These are phyloP conservation scores for Physella acuta DNA, from an alignment of 1,140 invertebrate genomes.

Conservation along the genomic window DNA sequence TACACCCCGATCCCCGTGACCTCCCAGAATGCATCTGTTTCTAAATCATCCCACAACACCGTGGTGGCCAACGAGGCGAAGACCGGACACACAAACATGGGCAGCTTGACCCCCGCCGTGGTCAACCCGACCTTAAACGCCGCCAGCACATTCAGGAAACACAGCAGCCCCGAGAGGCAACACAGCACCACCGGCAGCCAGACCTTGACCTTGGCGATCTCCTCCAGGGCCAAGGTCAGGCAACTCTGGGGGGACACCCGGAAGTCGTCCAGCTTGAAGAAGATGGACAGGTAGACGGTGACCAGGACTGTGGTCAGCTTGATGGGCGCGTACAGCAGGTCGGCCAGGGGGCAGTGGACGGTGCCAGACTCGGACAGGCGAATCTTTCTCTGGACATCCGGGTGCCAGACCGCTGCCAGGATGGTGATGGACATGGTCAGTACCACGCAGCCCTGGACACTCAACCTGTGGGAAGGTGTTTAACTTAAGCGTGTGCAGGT, in stretches of 20 bases:
- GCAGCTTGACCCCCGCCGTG: conserved; percentile 26
- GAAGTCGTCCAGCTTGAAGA: conserved; percentile 29
- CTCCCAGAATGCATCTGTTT: conserved; percentile 31
- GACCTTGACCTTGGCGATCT: conserved; percentile 14
- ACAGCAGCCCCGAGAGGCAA: conserved; percentile 20
- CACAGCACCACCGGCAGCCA: conserved; percentile 26
- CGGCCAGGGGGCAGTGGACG: neutral
- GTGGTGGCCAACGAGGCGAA: conserved; percentile 6
- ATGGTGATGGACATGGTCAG: conserved; percentile 23
- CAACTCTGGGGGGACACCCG: conserved; percentile 12
- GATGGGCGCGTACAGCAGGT: conserved; percentile 24
- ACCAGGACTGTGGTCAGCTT: conserved; percentile 18
- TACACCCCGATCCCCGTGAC: conserved; percentile 25
- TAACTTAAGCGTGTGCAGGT: too few relatives aligned
- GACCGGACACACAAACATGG: conserved; percentile 28
- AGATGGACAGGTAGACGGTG: conserved; percentile 25
- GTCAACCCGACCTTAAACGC: conserved; percentile 26
- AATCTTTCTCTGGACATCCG: conserved; percentile 22
- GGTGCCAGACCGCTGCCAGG: conserved; percentile 29
- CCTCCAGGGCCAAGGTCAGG: conserved; percentile 6
- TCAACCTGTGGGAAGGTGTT: too few relatives aligned
- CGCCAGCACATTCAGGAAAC: conserved; percentile 18
- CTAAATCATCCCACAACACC: conserved; percentile 31
- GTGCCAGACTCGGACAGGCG: neutral
- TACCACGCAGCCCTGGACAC: conserved; percentile 17